These are phyloP conservation scores for Meandrina meandrites DNA, from an alignment of 92 coral and sea anemone species.

Conservation along the genomic window DNA sequence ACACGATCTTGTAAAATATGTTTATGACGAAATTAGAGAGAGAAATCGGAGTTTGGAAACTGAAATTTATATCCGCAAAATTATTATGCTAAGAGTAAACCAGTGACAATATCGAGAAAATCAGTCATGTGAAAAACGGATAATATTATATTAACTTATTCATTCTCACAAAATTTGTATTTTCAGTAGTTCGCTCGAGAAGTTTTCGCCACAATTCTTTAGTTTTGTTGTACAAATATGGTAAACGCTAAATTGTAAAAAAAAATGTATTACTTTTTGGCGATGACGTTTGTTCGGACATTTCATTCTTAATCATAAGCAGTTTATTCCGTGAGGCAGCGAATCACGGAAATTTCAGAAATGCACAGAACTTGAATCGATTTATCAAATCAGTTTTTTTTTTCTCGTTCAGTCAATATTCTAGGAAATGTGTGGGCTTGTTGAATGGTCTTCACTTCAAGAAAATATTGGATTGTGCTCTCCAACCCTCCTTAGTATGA, in stretches of 20 bases:
- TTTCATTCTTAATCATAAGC: neutral
- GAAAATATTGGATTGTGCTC: neutral
- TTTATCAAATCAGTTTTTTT: neutral
- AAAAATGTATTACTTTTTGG: neutral
- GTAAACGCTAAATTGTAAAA: neutral
- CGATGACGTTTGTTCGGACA: neutral
- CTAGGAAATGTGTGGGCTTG: neutral
- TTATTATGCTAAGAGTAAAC: neutral
- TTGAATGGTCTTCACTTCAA: neutral
- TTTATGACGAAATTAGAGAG: neutral
- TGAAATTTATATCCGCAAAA: constrained; percentile 6
- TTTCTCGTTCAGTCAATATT: neutral
- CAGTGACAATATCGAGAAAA: neutral
- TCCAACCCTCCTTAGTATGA: neutral
- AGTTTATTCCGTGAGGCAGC: neutral
- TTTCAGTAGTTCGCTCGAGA: neutral
- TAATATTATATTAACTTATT: neutral
- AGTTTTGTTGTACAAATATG: neutral
- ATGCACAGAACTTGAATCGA: neutral
- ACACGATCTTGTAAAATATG: neutral
- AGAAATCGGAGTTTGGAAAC: constrained; percentile 2
- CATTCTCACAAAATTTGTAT: neutral
- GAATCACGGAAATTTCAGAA: constrained; percentile 20
- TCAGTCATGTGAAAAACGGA: neutral
- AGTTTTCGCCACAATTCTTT: neutral